Conservation (phyloP, 1,140 invertebrate genomes). For the Euschistus heros region DNA sequence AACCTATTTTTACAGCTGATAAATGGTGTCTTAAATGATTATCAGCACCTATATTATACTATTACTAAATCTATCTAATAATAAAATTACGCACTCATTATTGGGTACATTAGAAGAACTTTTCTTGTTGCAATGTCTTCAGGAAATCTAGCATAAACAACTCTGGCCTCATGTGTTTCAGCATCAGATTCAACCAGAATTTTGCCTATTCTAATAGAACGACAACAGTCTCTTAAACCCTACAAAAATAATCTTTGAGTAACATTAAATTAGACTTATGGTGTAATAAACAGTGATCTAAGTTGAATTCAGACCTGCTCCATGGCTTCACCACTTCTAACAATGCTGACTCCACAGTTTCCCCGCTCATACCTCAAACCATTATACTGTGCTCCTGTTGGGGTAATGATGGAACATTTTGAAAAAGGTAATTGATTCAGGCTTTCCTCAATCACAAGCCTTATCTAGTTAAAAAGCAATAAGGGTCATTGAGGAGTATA, state of each 20-base stretch:
- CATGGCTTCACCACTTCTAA: constrained; percentile 89
- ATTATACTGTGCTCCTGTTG: constrained; percentile 80
- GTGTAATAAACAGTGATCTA: neutral
- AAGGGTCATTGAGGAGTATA: neutral
- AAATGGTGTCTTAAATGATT: too few species aligned
- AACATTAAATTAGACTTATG: neutral
- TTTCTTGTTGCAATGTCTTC: constrained; percentile 84
- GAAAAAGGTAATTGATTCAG: constrained; percentile 93
- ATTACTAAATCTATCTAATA: constrained; percentile 5
- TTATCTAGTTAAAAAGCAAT: constrained; percentile 47
- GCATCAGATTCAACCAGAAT: constrained; percentile 94
- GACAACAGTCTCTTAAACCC: constrained; percentile 91
- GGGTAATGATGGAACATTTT: constrained; percentile 79
- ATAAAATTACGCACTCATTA: constrained; percentile 67
- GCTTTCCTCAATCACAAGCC: constrained; percentile 95
- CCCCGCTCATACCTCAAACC: constrained; percentile 90
- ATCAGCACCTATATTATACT: too few species aligned
- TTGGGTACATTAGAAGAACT: constrained; percentile 95
- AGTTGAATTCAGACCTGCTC: constrained; percentile 54
- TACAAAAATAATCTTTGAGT: constrained; percentile 34
- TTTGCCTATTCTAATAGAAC: constrained; percentile 95
- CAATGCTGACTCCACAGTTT: constrained; percentile 93
- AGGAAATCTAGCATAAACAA: constrained; percentile 96
- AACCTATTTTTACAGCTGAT: too few species aligned
- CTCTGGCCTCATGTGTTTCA: constrained; percentile 89